These are phyloP conservation scores for Psittacula echo DNA, from an alignment of 2,797 vertebrate species.

Conservation along the genomic window DNA sequence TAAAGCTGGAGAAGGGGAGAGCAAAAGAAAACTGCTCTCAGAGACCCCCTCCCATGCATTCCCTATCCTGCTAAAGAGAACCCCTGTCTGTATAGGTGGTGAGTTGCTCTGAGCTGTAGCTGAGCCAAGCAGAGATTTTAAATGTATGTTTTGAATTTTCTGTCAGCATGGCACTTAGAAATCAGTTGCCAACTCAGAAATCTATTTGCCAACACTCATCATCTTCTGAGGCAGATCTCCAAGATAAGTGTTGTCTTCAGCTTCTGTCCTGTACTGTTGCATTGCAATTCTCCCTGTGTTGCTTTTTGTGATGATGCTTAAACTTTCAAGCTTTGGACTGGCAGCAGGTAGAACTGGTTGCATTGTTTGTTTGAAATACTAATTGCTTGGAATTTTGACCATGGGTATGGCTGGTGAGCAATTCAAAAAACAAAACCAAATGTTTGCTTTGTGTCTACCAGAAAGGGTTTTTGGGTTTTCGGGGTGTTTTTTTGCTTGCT, in stretches of 20 bases:
- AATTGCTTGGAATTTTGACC: background rate
- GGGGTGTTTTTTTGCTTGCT: background rate
- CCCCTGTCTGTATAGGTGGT: background rate
- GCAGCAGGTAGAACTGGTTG: background rate
- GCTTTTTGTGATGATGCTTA: background rate
- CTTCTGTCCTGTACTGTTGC: background rate
- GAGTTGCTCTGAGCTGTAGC: background rate
- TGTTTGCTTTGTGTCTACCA: background rate
- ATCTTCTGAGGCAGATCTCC: background rate
- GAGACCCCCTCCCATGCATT: background rate
- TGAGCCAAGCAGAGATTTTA: background rate
- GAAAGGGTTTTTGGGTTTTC: background rate
- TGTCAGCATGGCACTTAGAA: background rate
- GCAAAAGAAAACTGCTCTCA: background rate
- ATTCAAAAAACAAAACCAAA: background rate
- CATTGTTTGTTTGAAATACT: constrained; percentile 27
- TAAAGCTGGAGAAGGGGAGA: background rate
- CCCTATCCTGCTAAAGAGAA: background rate
- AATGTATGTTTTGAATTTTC: background rate
- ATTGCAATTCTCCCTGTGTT: background rate
- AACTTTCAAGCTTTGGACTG: background rate
- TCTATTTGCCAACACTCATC: background rate
- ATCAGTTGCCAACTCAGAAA: background rate
- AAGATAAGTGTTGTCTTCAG: background rate
- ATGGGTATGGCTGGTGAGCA: background rate